Percentiles rank a stretch among this genome's conserved stretches.
Conservation (phyloP, 2,113 vertebrate genomes). For the Motacilla tschutschensis region DNA sequence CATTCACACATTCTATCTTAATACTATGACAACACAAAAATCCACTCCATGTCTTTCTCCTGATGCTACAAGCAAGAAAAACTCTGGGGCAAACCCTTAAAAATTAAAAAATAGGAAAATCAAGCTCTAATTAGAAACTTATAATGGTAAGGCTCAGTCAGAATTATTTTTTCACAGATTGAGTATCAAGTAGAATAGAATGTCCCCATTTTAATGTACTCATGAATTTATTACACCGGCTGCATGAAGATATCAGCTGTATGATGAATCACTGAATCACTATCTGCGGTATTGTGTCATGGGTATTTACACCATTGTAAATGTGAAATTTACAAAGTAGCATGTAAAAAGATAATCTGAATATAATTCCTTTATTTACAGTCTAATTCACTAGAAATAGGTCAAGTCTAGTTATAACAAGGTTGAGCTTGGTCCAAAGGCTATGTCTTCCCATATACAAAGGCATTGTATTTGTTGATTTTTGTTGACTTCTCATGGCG, state of each 20-base stretch:
- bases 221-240: neutral
- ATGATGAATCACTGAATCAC: neutral
- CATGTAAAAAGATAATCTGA: neutral
- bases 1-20: neutral
- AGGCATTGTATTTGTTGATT: neutral
- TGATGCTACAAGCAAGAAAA: neutral
- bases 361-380: neutral
- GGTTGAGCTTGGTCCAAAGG: neutral
- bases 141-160: neutral
- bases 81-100: neutral
- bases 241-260: neutral
- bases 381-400: neutral
- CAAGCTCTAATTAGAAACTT: neutral
- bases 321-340: neutral
- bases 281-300: constrained; percentile 18
- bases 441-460: neutral
- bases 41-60: neutral
- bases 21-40: neutral
- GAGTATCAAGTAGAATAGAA: neutral
- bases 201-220: neutral
- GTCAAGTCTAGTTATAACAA: neutral
- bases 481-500: neutral
- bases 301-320: neutral
- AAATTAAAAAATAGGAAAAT: neutral
- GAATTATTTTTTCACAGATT: neutral